phyloP scores from a whole-genome alignment of 2,113 vertebrate genomes.

The Regulus satrapa region DNA sequence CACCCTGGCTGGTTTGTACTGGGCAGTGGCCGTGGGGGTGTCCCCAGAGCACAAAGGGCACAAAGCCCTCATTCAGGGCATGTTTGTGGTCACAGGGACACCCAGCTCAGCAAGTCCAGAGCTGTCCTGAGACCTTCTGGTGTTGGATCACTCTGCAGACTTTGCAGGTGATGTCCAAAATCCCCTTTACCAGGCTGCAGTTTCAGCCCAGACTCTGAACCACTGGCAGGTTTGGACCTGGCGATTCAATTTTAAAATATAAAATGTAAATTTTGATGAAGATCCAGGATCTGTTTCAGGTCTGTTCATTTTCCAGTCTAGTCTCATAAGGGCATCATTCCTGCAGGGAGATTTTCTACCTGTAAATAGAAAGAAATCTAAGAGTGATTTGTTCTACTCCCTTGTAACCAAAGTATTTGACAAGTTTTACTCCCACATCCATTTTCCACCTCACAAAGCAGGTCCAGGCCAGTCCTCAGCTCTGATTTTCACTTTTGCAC shows the following conservation, averaged over 20 bases:
- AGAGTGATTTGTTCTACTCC: not conserved
- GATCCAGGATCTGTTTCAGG: not conserved
- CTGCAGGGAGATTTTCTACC: not conserved
- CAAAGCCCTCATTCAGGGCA: not conserved
- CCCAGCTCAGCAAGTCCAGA: not conserved
- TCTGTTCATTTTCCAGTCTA: not conserved
- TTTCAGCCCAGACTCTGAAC: not conserved
- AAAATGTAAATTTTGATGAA: not conserved
- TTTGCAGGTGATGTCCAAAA: not conserved
- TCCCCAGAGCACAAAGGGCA: not conserved
- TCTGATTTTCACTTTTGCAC: not conserved
- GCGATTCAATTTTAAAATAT: not conserved
- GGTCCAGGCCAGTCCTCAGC: not conserved
- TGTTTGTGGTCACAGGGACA: not conserved
- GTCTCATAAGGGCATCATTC: not conserved
- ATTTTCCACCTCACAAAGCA: not conserved
- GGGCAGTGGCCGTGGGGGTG: not conserved
- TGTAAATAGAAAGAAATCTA: not conserved
- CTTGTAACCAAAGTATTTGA: not conserved
- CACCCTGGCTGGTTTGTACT: not conserved
- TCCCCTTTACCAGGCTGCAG: not conserved
- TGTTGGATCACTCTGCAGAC: not conserved
- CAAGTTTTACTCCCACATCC: not conserved
- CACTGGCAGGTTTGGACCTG: not conserved
- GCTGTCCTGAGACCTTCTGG: fast-evolving